A percentile compares a stretch with the other conserved stretches of the same genome.
These are phyloP conservation scores for Anarrhichthys ocellatus DNA, from an alignment of 2,113 vertebrate genomes.

Conservation along the genomic window DNA sequence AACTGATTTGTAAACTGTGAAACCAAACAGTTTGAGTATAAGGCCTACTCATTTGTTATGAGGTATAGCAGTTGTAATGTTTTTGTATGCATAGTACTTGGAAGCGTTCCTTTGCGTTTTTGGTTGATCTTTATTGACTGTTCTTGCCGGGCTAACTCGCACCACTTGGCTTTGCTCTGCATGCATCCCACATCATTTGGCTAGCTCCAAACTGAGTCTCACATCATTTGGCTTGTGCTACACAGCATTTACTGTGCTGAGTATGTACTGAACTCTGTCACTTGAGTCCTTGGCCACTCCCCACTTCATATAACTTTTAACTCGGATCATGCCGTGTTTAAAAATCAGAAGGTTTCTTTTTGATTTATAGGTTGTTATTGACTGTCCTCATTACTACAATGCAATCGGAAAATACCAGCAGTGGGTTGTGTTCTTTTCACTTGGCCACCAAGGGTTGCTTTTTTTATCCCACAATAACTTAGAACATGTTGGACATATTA, in stretches of 20 bases:
- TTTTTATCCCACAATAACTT: constrained; percentile 5
- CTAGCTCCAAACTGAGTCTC: constrained; percentile 49
- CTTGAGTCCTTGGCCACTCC: constrained; percentile 24
- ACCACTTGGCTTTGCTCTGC: constrained; percentile 58
- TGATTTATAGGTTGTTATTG: constrained; percentile 36
- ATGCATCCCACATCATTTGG: constrained; percentile 75
- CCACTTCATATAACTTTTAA: constrained; percentile 35
- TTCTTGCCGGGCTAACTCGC: constrained; percentile 49
- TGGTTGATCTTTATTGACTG: constrained; percentile 57
- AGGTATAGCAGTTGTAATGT: constrained; percentile 27
- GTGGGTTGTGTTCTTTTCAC: neutral
- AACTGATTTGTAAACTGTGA: constrained; percentile 59
- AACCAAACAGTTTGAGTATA: constrained; percentile 43
- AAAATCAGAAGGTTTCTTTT: constrained; percentile 30
- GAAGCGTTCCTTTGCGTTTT: constrained; percentile 41
- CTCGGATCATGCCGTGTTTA: constrained; percentile 21
- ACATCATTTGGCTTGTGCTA: constrained; percentile 73
- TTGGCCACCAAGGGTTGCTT: neutral
- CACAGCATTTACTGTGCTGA: constrained; percentile 49
- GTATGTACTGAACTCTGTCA: constrained; percentile 54
- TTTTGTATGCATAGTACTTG: constrained; percentile 46
- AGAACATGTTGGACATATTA: constrained; percentile 18
- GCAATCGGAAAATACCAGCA: constrained; percentile 14
- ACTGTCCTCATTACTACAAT: constrained; percentile 17
- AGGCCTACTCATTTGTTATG: constrained; percentile 25